phyloP scores from a whole-genome alignment of 1,140 invertebrate genomes.

The Philopotamus ludificatus region DNA sequence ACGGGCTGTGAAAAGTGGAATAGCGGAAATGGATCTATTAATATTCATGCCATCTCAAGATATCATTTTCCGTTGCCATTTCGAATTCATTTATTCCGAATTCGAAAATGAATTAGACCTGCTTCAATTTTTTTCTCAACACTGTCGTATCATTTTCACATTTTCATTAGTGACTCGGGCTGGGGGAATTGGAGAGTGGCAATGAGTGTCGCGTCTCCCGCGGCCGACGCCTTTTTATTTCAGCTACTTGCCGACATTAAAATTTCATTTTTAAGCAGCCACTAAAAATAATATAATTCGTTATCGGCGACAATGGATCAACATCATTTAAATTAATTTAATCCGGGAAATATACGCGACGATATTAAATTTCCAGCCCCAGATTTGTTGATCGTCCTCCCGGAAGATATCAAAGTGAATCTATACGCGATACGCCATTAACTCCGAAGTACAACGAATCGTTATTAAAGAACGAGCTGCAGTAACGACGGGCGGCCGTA shows the following conservation, averaged over 20 bases:
- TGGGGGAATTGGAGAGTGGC: conserved; percentile 2
- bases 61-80: conserved; percentile 34
- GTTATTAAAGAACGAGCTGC: conserved; percentile 39
- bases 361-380: too few relatives aligned
- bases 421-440: conserved; percentile 39
- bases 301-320: too few relatives aligned
- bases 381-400: conserved; percentile 7
- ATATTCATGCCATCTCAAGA: conserved; percentile 34
- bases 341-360: too few relatives aligned
- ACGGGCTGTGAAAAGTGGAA: conserved; percentile 19
- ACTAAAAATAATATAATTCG: too few relatives aligned
- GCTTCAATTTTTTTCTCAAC: conserved; percentile 23
- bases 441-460: conserved; percentile 35
- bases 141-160: conserved; percentile 29
- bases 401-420: conserved; percentile 37
- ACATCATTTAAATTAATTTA: too few relatives aligned
- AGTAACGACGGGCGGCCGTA: conserved; percentile 32
- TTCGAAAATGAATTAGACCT: conserved; percentile 38
- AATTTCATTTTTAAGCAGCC: too few relatives aligned
- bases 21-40: conserved; percentile 27
- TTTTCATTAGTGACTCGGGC: conserved; percentile 26
- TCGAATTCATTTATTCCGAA: conserved; percentile 38
- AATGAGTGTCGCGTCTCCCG: neutral
- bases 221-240: neutral
- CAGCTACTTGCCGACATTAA: too few relatives aligned